These are phyloP conservation scores for Romanogobio albipinnatus DNA, from an alignment of 2,113 vertebrate genomes.

Conservation along the genomic window DNA sequence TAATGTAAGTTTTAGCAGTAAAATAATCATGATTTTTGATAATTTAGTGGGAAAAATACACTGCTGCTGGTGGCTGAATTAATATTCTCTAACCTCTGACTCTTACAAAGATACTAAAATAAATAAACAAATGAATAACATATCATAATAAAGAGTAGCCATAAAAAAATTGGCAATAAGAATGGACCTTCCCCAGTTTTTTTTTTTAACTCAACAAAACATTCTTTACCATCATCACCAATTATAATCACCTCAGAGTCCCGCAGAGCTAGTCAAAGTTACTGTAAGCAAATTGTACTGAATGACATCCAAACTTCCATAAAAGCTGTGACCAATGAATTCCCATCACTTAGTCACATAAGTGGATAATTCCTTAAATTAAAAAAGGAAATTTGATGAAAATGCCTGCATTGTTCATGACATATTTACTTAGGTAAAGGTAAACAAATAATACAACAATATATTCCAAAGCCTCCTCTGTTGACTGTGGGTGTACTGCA, in stretches of 20 bases:
- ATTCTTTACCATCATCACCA: not conserved
- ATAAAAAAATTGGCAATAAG: not conserved
- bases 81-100: not conserved
- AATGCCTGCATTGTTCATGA: not conserved
- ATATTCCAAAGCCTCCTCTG: slow-evolving; percentile 4
- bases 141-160: not conserved
- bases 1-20: slow-evolving; percentile 10
- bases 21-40: not conserved
- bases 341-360: too few species aligned
- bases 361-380: not conserved
- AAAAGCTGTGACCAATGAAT: not conserved
- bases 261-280: not conserved
- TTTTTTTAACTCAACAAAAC: not conserved
- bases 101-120: not conserved
- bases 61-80: not conserved
- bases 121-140: not conserved
- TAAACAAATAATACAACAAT: slow-evolving; percentile 14
- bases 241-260: not conserved
- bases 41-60: not conserved
- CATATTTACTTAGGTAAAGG: not conserved
- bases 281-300: not conserved
- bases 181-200: too few species aligned
- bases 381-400: not conserved
- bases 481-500: slow-evolving; percentile 25
- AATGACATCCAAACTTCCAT: not conserved